phyloP scores from a whole-genome alignment of 2,113 vertebrate genomes.

The Zosterops pallidus region DNA sequence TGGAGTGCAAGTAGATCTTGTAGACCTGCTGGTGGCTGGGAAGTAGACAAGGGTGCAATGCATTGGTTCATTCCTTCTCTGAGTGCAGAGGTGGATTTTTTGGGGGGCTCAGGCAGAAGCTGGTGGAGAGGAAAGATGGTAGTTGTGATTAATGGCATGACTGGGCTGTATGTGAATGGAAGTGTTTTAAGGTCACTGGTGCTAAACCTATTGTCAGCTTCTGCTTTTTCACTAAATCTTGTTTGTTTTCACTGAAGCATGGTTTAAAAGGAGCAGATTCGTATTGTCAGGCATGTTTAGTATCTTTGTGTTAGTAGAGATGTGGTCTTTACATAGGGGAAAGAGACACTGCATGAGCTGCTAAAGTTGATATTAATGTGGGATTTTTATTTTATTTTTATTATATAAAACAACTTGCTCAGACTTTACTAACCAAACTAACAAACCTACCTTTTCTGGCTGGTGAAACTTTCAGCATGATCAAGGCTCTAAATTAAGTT shows the following conservation, averaged over 20 bases:
- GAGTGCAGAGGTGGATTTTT: background rate
- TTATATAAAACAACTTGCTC: conserved; percentile 59
- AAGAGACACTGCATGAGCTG: conserved; percentile 58
- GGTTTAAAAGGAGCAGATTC: conserved; percentile 32
- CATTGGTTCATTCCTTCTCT: background rate
- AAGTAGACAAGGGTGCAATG: background rate
- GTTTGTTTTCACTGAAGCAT: conserved; percentile 68
- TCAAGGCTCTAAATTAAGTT: conserved; percentile 93
- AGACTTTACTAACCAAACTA: conserved; percentile 84
- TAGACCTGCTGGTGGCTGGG: background rate
- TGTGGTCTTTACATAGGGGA: background rate
- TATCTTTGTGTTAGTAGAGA: conserved; percentile 4
- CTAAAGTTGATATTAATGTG: conserved; percentile 60
- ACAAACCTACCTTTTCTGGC: conserved; percentile 82
- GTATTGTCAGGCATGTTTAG: conserved; percentile 55
- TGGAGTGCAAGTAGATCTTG: background rate
- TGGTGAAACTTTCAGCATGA: conserved; percentile 91
- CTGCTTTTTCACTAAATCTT: conserved; percentile 62
- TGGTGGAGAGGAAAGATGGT: background rate
- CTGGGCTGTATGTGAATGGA: background rate
- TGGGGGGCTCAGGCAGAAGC: background rate
- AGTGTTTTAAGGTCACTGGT: background rate
- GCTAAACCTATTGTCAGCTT: conserved; percentile 30
- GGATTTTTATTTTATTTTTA: background rate
- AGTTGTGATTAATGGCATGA: background rate